Conservation (phyloP, 2,797 vertebrate genomes). For the Gymnothorax reevesii region DNA sequence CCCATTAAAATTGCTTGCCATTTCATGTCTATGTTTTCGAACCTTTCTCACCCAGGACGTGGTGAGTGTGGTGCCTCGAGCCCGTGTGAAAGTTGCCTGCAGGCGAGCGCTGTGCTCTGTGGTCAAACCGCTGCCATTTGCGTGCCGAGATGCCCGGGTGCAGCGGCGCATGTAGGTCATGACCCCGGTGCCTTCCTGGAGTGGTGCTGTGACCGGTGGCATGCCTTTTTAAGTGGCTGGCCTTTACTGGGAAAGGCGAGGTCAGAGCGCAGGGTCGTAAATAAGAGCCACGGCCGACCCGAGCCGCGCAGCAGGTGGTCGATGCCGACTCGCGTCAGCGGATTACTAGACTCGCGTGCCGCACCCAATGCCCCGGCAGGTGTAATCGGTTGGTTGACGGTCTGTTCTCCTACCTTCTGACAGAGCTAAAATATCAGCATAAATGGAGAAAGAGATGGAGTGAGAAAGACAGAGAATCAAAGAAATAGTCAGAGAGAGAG, state of each 20-base stretch:
- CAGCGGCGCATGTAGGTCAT: background rate
- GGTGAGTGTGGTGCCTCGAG: background rate
- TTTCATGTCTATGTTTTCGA: background rate
- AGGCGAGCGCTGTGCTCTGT: background rate
- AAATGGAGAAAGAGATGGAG: background rate
- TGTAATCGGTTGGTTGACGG: background rate
- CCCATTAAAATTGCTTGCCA: background rate
- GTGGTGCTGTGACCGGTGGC: background rate
- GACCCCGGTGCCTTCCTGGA: background rate
- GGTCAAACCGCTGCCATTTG: background rate
- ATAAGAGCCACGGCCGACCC: background rate
- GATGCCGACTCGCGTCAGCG: background rate
- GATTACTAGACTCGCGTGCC: background rate
- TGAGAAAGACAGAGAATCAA: background rate
- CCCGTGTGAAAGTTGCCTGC: background rate
- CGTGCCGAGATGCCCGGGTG: background rate
- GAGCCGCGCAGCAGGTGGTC: background rate
- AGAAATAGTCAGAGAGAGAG: background rate
- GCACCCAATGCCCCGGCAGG: background rate
- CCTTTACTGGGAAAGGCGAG: background rate
- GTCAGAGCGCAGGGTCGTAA: background rate
- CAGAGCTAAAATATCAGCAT: background rate
- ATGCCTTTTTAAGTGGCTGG: slow-evolving; percentile 8
- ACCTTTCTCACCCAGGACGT: background rate
- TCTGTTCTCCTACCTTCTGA: no score